These are phyloP conservation scores for Sebastolobus altivelis DNA, from an alignment of 2,797 vertebrate genomes.

Conservation along the genomic window DNA sequence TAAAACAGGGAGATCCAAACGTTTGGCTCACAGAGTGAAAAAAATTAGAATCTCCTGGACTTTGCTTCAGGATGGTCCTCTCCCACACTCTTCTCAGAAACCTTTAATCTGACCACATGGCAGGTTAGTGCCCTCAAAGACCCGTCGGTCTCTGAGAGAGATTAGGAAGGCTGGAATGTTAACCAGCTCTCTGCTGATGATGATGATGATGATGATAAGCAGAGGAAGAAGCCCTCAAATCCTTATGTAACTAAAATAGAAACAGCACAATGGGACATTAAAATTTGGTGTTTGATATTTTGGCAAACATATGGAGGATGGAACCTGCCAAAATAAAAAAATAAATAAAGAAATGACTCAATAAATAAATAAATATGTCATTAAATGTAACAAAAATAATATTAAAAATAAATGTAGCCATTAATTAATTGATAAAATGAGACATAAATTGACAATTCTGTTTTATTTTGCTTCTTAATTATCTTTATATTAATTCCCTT, in stretches of 20 bases:
- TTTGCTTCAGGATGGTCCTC: slow-evolving; percentile 29
- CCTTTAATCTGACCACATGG: slow-evolving; percentile 73
- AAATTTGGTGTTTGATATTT: too few species aligned
- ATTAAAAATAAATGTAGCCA: too few species aligned
- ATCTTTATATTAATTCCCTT: too few species aligned
- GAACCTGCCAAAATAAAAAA: too few species aligned
- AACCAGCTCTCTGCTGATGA: slow-evolving; percentile 27
- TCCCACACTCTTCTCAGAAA: slow-evolving; percentile 52
- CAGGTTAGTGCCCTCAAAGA: slow-evolving; percentile 44
- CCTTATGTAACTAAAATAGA: not conserved
- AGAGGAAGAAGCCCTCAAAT: slow-evolving; percentile 3
- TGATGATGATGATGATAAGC: slow-evolving; percentile 19
- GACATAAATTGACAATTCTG: too few species aligned
- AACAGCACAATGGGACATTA: not conserved
- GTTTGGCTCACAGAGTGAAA: not conserved
- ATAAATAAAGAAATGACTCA: too few species aligned
- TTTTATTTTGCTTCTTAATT: too few species aligned
- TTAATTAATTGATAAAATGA: too few species aligned
- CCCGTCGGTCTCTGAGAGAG: slow-evolving; percentile 32
- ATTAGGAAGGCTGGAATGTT: slow-evolving; percentile 70
- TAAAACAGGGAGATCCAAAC: slow-evolving; percentile 1
- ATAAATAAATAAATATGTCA: too few species aligned
- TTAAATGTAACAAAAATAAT: too few species aligned
- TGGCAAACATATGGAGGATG: too few species aligned
- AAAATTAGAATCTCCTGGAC: slow-evolving; percentile 10